Evolutionary conservation across 2,113 vertebrate genomes (phyloP), one percentile per base, ranked within the genome.

Genomic region (Bubo blakistoni): DNA sequence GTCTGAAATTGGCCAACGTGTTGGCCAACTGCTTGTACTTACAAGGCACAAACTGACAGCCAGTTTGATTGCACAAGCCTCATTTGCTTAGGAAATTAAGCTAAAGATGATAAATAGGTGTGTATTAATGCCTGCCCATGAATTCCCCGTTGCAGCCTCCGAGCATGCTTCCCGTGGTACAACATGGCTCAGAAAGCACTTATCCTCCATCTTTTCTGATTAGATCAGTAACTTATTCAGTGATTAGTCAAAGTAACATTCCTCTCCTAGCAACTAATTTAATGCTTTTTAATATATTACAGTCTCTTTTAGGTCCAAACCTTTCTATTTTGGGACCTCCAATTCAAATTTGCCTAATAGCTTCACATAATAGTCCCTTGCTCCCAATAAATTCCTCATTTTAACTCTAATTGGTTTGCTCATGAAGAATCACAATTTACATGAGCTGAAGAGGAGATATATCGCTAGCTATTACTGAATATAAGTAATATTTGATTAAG

Each of bases 341-440:
- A 93, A 84, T 94, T 94, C 51, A 86, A 86, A 92, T 95, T 77
- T 85, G 74, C 87, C 58, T 80, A 96, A 95, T 80, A 91, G 94
- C 66, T 96, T 94, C 11, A 7, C 40, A 24, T 83, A 96, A 92
- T 49, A 42, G 91, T 91, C 86, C 49, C 90, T 67, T 71, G 82
- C 61, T 94, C 86, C 72, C 67, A 88, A 92, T 95, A 90, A 90
- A 74, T 93, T 86, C 57, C 82, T 93, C 72, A 81, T 92, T 96
- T 96, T 66, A 81, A 8, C 70, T 88, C 81, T 96, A 95, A 95
- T 95, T 91, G 87, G 84, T 96, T 96, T 96, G 89, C 77, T 96
- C 54, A 13, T 57, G 84, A 86, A 96, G 90, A 94, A 92, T 81
- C 82, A 88, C 82, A 94, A 93, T 96, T 90, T 90, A 93, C 76